Evolutionary conservation across 2,797 vertebrate species (phyloP), one percentile per base, ranked within the genome.

Genomic region (Mus caroli): DNA sequence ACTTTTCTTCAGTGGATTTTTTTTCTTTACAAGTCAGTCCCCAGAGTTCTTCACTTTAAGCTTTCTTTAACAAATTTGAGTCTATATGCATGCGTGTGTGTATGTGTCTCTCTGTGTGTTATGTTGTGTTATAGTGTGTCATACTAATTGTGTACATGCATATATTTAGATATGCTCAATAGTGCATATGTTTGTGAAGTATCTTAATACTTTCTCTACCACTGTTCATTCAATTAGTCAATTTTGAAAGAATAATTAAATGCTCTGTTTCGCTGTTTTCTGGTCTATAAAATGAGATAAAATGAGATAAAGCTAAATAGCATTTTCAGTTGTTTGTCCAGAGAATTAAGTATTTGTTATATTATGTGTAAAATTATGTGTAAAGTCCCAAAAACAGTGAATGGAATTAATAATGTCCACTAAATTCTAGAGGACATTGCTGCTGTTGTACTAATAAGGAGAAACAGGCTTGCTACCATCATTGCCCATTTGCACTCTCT

Each of bases 21-120:
- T 82, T 54, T 71, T 67, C 10, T 87, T 4, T 87, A 54, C 86
- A 96, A 95, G 91, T 87, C 26, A 17, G 37, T 92, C 54, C 75
- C 15, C 10, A 40, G 6, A 54, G 3, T 64, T 6, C 46, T 87
- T 4, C 2, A 46, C 1, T 76, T 92, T 64, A 69, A 88, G 17
- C 2, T 84, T 46, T 88, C 17, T 96, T 50, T 10, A 87, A 54
- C 6, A 80, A 90, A 89, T 4, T 54, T 86, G 84, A 26, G 12
- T 22, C 34, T 69, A 26, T 3, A 50, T 37, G 24, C 11, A 15
- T 87, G 24, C 3, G 3, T 40, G 14, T 12, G 8, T 79, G 43
- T 20, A 11, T 31, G 4, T n/a, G 10, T 60, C 8, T 60, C 58
- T 10, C 1, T 56, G 52, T 79, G 26, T 46, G 22, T 43, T 69